Conservation (phyloP, 2,797 vertebrate species). For the Euphonia xanthogaster region DNA sequence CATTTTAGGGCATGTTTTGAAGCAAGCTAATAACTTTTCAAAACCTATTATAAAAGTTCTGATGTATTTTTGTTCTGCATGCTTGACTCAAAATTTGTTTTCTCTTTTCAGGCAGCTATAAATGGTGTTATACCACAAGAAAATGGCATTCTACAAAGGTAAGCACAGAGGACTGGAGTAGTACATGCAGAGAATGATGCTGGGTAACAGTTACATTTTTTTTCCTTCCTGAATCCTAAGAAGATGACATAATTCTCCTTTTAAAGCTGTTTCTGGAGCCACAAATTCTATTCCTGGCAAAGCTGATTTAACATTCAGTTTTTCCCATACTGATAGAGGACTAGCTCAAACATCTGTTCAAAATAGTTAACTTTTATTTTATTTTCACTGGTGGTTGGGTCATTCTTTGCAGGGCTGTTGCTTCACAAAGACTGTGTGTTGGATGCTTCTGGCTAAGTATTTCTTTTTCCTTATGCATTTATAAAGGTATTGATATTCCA, state of each 20-base stretch:
- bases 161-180: constrained; percentile 57
- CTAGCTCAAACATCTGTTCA: background rate
- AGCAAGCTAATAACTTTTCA: background rate
- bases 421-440: background rate
- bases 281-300: background rate
- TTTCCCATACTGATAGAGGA: background rate
- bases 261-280: background rate
- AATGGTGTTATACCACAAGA: constrained; percentile 99
- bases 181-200: background rate
- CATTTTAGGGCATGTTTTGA: constrained; percentile 4
- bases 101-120: constrained; percentile 93
- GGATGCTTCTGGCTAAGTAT: background rate
- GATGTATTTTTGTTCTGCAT: background rate
- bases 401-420: background rate
- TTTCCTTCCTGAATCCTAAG: background rate
- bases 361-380: background rate
- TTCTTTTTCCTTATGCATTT: background rate
- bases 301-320: background rate
- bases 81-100: constrained; percentile 46
- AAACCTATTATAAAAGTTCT: background rate
- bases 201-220: background rate
- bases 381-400: background rate
- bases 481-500: background rate
- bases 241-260: background rate
- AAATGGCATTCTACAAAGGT: constrained; percentile 98